Base-by-base conservation (phyloP, 2,797 vertebrate species). In the Crotalus adamanteus region DNA sequence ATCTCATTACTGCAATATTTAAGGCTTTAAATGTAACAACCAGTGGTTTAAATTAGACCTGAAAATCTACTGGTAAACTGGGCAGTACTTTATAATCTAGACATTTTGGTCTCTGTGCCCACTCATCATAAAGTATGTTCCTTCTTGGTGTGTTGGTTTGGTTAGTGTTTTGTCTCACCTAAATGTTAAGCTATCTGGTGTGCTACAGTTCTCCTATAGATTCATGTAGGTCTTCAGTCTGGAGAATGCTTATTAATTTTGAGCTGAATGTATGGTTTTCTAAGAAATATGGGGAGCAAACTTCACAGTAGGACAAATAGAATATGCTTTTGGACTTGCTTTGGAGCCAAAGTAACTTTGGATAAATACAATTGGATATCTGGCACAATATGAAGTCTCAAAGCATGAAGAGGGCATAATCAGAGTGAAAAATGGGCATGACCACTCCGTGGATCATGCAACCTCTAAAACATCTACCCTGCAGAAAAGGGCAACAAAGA, bases 101-200 rank as follows among this genome's bases (percentile, higher is more conserved):
- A 37, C 28, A 28, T 56, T 86, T n/a, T 86, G 13, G 13, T 16
- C 14, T 86, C 28, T 53, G n/a, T 55, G 6, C 16, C 28, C 7
- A 56, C 16, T n/a, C 28, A 18, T 14, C 26, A 86, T 55, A 86
- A 28, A 51, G n/a, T 56, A 18, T 53, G 83, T 22, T 18, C 13
- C 6, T 28, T 14, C 85, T 55, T 95, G 59, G 90, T 61, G 28
- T 89, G 93, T 94, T 31, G 2, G 16, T 37, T 86, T 92, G 93
- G 92, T 92, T 91, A 86, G 91, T 94, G 8, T 83, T 14, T 7
- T 94, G 89, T 65, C 92, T 95, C 93, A 94, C 92, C 59, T 73
- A 37, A 73, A 37, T 73, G 2, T 37, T 69, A 69, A 37, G n/a
- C 65, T 69, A 18, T 69, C n/a, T 18, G 65, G 3, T 92, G 91